Conservation (phyloP, 2,888 invertebrate genomes). For the Biston stratarius region DNA sequence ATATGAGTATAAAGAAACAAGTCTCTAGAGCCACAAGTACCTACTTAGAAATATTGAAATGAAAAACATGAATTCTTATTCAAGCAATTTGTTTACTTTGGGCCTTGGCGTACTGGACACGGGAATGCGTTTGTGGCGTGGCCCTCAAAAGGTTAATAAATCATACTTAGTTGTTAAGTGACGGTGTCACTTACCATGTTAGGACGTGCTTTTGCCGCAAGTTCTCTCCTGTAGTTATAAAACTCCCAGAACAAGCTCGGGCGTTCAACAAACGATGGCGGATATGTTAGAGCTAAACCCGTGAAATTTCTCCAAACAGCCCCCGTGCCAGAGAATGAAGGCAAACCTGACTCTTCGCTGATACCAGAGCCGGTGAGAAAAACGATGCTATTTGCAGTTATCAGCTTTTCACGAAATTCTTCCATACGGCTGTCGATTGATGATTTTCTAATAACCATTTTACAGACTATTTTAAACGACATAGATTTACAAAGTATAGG, state of each 20-base stretch:
- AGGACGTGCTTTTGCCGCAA: slow-evolving; percentile 88
- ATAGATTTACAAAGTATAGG: background rate
- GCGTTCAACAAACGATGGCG: slow-evolving; percentile 88
- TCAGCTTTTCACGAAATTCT: slow-evolving; percentile 8
- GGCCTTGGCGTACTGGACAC: no score
- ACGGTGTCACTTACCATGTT: slow-evolving; percentile 81
- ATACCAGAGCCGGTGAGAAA: slow-evolving; percentile 89
- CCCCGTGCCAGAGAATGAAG: slow-evolving; percentile 92
- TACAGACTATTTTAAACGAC: slow-evolving; percentile 1
- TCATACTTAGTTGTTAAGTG: no score
- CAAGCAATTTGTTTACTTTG: no score
- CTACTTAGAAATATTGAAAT: no score
- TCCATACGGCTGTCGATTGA: slow-evolving; percentile 14
- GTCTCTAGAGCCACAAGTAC: no score
- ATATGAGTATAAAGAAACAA: no score
- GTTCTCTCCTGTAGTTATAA: slow-evolving; percentile 91
- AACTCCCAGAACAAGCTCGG: slow-evolving; percentile 94
- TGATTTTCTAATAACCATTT: background rate
- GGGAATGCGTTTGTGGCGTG: background rate
- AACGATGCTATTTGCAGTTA: slow-evolving; percentile 4
- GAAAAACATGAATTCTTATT: no score
- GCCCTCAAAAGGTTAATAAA: no score
- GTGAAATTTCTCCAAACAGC: slow-evolving; percentile 82
- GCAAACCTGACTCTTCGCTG: slow-evolving; percentile 92
- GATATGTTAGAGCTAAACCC: slow-evolving; percentile 85